phyloP scores from a whole-genome alignment of 2,113 vertebrate genomes.

The Diadophis punctatus region DNA sequence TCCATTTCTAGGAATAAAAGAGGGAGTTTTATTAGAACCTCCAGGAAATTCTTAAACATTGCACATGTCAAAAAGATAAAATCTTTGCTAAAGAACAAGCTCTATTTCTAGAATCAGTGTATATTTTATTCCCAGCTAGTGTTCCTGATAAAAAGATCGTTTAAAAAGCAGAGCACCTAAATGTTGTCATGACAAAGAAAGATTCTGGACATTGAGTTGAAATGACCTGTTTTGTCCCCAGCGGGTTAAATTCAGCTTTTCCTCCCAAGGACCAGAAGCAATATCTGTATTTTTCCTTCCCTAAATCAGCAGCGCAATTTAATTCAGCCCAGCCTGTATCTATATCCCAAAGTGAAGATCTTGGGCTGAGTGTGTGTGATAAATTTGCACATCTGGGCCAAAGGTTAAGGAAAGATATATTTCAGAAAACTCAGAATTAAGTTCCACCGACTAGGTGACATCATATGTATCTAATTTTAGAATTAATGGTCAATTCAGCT shows the following conservation, averaged over 20 bases:
- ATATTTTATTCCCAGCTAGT: background rate
- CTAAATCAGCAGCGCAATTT: background rate
- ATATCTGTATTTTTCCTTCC: background rate
- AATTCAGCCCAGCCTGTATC: background rate
- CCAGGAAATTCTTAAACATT: background rate
- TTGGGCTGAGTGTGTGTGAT: background rate
- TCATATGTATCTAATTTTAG: background rate
- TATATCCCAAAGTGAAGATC: background rate
- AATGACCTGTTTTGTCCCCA: background rate
- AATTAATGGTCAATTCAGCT: background rate
- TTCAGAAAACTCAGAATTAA: background rate
- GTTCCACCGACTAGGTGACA: background rate
- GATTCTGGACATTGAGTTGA: background rate
- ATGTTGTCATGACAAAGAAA: background rate
- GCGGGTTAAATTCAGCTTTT: background rate
- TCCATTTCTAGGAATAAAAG: conserved; percentile 32
- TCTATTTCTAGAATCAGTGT: background rate
- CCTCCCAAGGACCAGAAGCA: background rate
- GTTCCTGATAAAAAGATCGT: background rate
- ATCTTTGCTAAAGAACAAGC: background rate
- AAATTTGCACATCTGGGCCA: background rate
- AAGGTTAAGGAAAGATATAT: background rate
- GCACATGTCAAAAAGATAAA: background rate
- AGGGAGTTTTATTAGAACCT: conserved; percentile 26
- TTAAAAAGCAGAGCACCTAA: background rate